Conservation (phyloP, 92 coral and sea anemone genomes). For the Pocillopora meandrina region DNA sequence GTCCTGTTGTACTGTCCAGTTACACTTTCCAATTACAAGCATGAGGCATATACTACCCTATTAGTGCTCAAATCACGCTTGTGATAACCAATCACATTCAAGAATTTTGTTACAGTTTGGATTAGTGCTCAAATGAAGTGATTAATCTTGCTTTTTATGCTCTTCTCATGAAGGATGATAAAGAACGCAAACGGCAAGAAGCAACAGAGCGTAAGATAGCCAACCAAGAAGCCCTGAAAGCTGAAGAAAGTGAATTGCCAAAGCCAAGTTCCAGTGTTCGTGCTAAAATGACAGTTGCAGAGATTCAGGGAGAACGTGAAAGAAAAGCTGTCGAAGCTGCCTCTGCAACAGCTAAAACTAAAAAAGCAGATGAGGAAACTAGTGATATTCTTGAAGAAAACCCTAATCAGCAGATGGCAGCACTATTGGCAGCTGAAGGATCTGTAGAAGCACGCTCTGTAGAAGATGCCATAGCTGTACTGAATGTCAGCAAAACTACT, state of each 20-base stretch:
- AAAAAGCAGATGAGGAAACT: constrained; percentile 49
- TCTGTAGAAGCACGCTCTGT: constrained; percentile 94
- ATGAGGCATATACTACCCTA: too few species aligned
- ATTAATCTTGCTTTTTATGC: background rate
- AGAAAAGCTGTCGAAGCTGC: constrained; percentile 51
- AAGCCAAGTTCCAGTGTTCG: constrained; percentile 49
- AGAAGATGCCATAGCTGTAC: constrained; percentile 91
- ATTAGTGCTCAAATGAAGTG: too few species aligned
- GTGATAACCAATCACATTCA: too few species aligned
- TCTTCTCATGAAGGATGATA: constrained; percentile 66
- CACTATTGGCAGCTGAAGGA: constrained; percentile 81
- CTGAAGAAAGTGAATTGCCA: constrained; percentile 68
- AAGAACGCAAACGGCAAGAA: constrained; percentile 76
- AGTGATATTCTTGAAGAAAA: constrained; percentile 80
- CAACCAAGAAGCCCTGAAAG: constrained; percentile 71
- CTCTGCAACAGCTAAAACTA: constrained; percentile 27
- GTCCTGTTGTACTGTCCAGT: too few species aligned
- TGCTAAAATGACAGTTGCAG: constrained; percentile 80
- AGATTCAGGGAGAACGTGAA: constrained; percentile 61
- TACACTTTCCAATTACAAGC: too few species aligned
- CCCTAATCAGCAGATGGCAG: constrained; percentile 88
- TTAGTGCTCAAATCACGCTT: too few species aligned
- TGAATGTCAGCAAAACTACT: constrained; percentile 51
- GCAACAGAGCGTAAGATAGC: constrained; percentile 78
- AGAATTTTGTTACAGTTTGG: too few species aligned